Percentiles rank a stretch among this genome's conserved stretches.
These are phyloP conservation scores for Pteromalus puparum DNA, from an alignment of 1,140 invertebrate genomes.

Conservation along the genomic window DNA sequence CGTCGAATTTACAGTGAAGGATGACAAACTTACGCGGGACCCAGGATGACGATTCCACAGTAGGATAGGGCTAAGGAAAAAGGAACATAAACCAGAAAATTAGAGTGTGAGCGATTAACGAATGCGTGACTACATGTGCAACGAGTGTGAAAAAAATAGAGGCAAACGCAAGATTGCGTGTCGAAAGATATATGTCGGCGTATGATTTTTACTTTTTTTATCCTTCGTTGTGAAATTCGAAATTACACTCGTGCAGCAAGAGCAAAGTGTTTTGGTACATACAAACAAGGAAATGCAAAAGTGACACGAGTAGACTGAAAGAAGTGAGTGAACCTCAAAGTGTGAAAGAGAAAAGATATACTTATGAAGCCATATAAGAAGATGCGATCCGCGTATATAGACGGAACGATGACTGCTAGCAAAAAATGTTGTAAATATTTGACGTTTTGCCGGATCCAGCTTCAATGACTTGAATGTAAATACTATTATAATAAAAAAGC, in stretches of 20 bases:
- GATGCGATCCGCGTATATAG: conserved; percentile 17
- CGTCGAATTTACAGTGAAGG: conserved; percentile 46
- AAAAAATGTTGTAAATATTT: conserved; percentile 46
- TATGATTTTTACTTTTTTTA: conserved; percentile 10
- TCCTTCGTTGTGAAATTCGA: background rate
- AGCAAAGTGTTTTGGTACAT: background rate
- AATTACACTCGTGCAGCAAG: background rate
- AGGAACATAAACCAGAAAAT: conserved; percentile 29
- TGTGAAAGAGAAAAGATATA: background rate
- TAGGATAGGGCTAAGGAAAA: conserved; percentile 45
- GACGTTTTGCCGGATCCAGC: conserved; percentile 45
- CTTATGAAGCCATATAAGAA: background rate
- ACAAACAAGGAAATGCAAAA: background rate
- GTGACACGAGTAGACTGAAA: background rate
- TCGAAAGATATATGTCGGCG: background rate
- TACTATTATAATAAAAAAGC: conserved; percentile 37
- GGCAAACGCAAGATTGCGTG: background rate
- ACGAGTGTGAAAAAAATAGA: background rate
- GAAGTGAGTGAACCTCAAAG: background rate
- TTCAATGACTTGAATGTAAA: conserved; percentile 46
- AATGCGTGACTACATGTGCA: background rate
- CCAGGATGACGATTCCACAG: conserved; percentile 40
- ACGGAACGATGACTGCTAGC: background rate
- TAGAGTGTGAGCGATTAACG: conserved; percentile 28
- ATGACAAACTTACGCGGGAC: conserved; percentile 47